Percentiles rank a stretch among this genome's conserved stretches.
Conservation (phyloP, 1,140 invertebrate species). For the Listronotus bonariensis region DNA sequence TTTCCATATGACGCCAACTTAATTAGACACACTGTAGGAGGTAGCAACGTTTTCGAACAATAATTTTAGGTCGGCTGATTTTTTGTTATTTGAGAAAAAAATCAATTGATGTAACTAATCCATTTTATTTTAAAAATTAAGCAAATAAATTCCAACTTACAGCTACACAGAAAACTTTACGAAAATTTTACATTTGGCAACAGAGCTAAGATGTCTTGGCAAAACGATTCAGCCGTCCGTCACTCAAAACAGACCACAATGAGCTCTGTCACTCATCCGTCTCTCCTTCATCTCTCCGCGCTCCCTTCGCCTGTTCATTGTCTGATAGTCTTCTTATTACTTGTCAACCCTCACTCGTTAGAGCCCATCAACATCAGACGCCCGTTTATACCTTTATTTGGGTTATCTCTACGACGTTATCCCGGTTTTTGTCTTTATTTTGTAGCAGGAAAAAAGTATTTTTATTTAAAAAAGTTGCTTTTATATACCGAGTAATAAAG, state of each 20-base stretch:
- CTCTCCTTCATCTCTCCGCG: conserved; percentile 13
- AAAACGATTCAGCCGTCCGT: conserved; percentile 40
- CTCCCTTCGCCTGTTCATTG: conserved; percentile 22
- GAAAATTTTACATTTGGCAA: conserved; percentile 16
- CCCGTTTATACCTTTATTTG: conserved; percentile 38
- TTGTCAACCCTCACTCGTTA: conserved; percentile 38
- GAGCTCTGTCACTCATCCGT: conserved; percentile 41
- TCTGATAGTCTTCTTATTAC: conserved; percentile 42
- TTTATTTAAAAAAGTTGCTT: too few relatives aligned
- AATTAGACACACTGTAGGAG: too few relatives aligned
- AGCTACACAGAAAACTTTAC: too few relatives aligned
- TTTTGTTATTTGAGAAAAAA: too few relatives aligned
- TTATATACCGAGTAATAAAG: too few relatives aligned
- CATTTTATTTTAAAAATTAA: too few relatives aligned
- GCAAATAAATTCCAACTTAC: too few relatives aligned
- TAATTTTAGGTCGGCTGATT: too few relatives aligned
- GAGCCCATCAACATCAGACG: conserved; percentile 34
- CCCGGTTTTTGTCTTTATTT: conserved; percentile 5
- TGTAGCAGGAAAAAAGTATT: too few relatives aligned
- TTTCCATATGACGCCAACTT: too few relatives aligned
- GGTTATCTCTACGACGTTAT: conserved; percentile 20
- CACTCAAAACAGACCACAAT: conserved; percentile 40
- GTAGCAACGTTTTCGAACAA: too few relatives aligned
- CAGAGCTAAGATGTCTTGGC: conserved; percentile 15
- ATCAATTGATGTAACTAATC: too few relatives aligned